A percentile compares a stretch with the other conserved stretches of the same genome.
Evolutionary conservation across 2,113 vertebrate genomes (phyloP).

Genomic region (Tenebrosternarchus preto): DNA sequence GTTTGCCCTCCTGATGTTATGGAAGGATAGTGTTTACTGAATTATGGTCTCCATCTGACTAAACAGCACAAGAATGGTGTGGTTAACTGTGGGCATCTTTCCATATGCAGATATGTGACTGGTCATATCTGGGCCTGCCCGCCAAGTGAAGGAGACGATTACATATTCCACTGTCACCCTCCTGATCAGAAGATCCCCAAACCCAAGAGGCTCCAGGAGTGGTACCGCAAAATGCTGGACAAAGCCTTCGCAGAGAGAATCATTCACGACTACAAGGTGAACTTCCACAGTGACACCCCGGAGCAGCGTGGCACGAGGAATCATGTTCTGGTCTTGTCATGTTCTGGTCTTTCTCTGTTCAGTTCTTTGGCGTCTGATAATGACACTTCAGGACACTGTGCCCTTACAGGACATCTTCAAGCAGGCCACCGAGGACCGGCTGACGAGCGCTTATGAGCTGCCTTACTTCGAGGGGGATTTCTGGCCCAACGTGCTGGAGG

Average conservation of each 20-base stretch:
- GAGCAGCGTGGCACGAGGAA: too few relatives aligned
- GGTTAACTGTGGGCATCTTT: neutral
- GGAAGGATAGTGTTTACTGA: neutral
- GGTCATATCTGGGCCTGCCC: constrained; percentile 99
- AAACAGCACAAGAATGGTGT: neutral
- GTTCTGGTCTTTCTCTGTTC: neutral
- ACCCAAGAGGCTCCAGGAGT: constrained; percentile 94
- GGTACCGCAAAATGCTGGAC: constrained; percentile 99
- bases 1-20: neutral
- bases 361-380: too few relatives aligned
- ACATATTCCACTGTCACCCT: constrained; percentile 97
- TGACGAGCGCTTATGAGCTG: constrained; percentile 95
- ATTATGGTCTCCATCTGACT: neutral
- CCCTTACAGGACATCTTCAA: constrained; percentile 90
- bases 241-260: constrained; percentile 97
- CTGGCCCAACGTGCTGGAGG: constrained; percentile 97
- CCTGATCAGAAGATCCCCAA: constrained; percentile 98
- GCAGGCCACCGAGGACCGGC: constrained; percentile 93
- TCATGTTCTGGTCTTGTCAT: too few relatives aligned
- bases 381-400: neutral
- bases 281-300: neutral
- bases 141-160: constrained; percentile 96
- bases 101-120: constrained; percentile 82
- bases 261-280: constrained; percentile 93
- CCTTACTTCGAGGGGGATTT: constrained; percentile 98